These are phyloP conservation scores for Ptilorrhoa leucosticta DNA, from an alignment of 2,113 vertebrate species.

Conservation along the genomic window DNA sequence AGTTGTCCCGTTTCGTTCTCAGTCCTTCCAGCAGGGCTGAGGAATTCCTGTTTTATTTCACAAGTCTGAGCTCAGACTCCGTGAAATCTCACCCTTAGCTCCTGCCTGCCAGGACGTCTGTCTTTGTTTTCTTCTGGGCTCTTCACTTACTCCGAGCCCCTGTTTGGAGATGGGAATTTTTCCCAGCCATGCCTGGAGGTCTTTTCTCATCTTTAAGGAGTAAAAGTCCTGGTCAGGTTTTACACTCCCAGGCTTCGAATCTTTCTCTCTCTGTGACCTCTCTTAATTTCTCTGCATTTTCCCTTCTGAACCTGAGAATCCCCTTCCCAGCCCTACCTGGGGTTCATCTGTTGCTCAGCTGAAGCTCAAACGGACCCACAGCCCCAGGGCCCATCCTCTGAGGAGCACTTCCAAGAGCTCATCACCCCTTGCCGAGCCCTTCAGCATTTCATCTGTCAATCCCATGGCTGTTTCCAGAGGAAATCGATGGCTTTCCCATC, in stretches of 20 bases:
- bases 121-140: conserved; percentile 20
- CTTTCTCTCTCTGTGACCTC: not conserved
- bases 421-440: not conserved
- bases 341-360: not conserved
- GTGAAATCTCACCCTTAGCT: conserved; percentile 31
- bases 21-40: not conserved
- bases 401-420: not conserved
- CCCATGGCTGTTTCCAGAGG: not conserved
- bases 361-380: not conserved
- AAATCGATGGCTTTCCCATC: not conserved
- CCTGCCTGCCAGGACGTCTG: not conserved
- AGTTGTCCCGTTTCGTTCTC: accelerated
- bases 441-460: not conserved
- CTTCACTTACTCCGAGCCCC: not conserved
- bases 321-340: not conserved
- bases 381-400: not conserved
- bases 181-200: not conserved
- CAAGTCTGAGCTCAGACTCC: not conserved
- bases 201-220: not conserved
- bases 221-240: not conserved
- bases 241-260: not conserved
- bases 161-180: not conserved
- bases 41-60: not conserved
- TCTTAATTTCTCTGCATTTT: not conserved
- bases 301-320: not conserved